These are phyloP conservation scores for Hydra vulgaris DNA, from an alignment of 30 jellyfish, hydroid and myxozoan species.

Conservation along the genomic window DNA sequence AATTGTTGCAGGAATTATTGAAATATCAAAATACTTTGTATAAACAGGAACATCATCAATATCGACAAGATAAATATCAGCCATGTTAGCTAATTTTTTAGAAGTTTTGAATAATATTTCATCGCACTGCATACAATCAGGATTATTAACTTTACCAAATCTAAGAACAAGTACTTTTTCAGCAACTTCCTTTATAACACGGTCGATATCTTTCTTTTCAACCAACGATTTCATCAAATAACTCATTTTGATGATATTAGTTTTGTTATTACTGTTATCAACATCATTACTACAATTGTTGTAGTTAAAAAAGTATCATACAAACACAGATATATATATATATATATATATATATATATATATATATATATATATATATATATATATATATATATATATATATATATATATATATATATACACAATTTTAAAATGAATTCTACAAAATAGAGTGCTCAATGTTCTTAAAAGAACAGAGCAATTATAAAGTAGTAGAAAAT, in stretches of 20 bases:
- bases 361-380: too few species aligned
- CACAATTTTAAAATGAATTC: too few species aligned
- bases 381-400: too few species aligned
- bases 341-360: too few species aligned
- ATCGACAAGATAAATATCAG: constrained; percentile 70
- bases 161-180: constrained; percentile 82
- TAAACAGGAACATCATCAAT: constrained; percentile 68
- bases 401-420: too few species aligned
- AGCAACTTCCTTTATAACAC: constrained; percentile 51
- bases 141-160: constrained; percentile 69
- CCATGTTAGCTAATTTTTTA: constrained; percentile 68
- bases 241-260: constrained; percentile 33
- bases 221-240: constrained; percentile 28
- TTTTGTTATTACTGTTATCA: too few species aligned
- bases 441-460: too few species aligned
- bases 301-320: too few species aligned
- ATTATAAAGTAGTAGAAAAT: too few species aligned
- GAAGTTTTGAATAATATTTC: constrained; percentile 68
- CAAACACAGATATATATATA: too few species aligned
- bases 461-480: too few species aligned
- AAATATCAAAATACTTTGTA: constrained; percentile 77
- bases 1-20: constrained; percentile 84
- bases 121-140: constrained; percentile 79
- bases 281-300: too few species aligned
- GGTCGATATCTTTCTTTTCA: constrained; percentile 60